phyloP scores from a whole-genome alignment of 92 coral and sea anemone genomes.

The Micromussa lordhowensis region DNA sequence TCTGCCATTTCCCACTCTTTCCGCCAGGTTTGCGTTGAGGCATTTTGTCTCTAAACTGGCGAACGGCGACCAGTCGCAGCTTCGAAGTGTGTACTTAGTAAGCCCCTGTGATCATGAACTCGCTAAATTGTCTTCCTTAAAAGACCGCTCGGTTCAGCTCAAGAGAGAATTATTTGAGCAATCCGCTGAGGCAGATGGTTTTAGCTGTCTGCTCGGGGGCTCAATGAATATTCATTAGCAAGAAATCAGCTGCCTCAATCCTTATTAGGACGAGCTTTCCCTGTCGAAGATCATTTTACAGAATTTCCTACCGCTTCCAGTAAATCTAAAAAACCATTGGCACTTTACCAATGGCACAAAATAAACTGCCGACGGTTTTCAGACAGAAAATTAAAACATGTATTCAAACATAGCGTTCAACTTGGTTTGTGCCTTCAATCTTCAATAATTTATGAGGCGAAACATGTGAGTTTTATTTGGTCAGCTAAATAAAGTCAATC shows the following conservation, averaged over 20 bases:
- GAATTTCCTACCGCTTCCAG: neutral
- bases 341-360: neutral
- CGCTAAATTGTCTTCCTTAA: slow-evolving; percentile 33
- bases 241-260: slow-evolving; percentile 19
- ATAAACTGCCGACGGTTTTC: neutral
- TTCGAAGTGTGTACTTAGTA: neutral
- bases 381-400: neutral
- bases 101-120: slow-evolving; percentile 31
- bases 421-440: neutral
- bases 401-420: neutral
- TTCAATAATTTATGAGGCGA: slow-evolving; percentile 41
- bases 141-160: slow-evolving; percentile 42
- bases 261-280: neutral
- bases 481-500: slow-evolving; percentile 30
- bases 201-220: slow-evolving; percentile 35
- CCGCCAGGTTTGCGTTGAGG: slow-evolving; percentile 15
- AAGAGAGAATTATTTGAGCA: slow-evolving; percentile 43
- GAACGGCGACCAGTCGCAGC: neutral
- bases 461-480: slow-evolving; percentile 27
- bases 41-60: neutral
- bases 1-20: slow-evolving; percentile 9
- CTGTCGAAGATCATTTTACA: neutral
- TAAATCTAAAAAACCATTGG: neutral
- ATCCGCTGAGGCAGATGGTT: slow-evolving; percentile 62
- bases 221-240: slow-evolving; percentile 40